Base-by-base conservation (phyloP, 2,888 invertebrate species). In the Agrochola lychnidis region DNA sequence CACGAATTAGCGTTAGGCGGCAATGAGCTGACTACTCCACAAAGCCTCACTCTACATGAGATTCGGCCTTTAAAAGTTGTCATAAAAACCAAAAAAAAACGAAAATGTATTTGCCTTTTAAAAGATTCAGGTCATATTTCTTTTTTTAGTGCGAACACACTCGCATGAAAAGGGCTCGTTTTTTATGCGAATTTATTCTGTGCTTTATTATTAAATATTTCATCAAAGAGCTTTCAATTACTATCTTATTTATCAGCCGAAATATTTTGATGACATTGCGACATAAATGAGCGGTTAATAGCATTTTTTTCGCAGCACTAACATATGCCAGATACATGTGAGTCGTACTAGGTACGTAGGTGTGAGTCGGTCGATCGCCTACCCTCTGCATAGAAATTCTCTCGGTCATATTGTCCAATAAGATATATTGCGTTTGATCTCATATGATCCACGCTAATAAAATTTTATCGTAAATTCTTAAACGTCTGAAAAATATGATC, bases 321-420 rank as follows among this genome's bases (percentile, higher is more conserved):
- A n/a, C n/a, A 53, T 10, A 51, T 16, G 25, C 7, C 25, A 25
- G 40, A 22, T 45, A 56, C 30, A 59, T 25, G 51, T 36, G 51
- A 40, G 61, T 4, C 25, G 19, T 16, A 30, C 19, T 19, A 45
- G 42, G 25, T 14, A n/a, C 42, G 25, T n/a, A 45, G 0, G 71
- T 63, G 81, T 68, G 70, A 36, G 61, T 36, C 36, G 79, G 63
- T 71, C 70, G 62, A 62, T 61, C 56, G 81, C 69, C 73, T 84
- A 76, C 72, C 88, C 78, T 79, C 73, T 73, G 62, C 74, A 63
- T 68, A 51, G 42, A 51, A 48, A 80, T 62, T n/a, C 40, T 64
- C 53, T 66, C 45, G 61, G n/a, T 36, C 63, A 42, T 53, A 56
- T 73, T 73, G 70, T 63, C 40, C 66, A 76, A 84, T 62, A 84